Evolutionary conservation across 2,797 vertebrate species (phyloP), one percentile per base, ranked within the genome.

Genomic region (Intellagama lesueurii): DNA sequence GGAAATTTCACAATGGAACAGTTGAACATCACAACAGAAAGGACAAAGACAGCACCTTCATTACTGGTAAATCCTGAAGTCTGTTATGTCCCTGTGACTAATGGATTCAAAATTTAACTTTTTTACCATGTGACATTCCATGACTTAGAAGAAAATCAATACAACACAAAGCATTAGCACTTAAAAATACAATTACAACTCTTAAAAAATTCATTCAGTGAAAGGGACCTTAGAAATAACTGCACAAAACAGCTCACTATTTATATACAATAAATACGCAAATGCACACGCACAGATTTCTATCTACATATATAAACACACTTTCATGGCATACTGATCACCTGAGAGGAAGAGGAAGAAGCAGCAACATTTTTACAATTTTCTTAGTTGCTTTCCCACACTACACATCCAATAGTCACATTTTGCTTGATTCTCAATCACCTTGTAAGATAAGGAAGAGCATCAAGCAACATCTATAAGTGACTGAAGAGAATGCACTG

Each of bases 11-110:
- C 80, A 76, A 76, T 49, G 19, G 30, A 87, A 66, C 12, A 76
- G 30, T 28, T 30, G 56, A 86, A 77, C 32, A 64, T 66, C 69
- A 77, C 24, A 77, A 77, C 68, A n/a, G 68, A 76, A 88, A 88
- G 70, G 14, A 14, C 44, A 77, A 70, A 70, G 81, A 77, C 30
- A 77, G 86, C 44, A 88, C 52, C 30, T 83, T 83, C n/a, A 78
- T 24, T 52, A 73, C 73, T 40, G n/a, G 60, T 56, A 69, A 77
- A n/a, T 60, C 81, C 60, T 83, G 47, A 28, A 78, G 32, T 60
- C 81, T 35, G 52, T 72, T 88, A 77, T 68, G 60, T 47, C 49
- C 24, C 69, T 56, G 60, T 35, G 16, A 70, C 30, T 73, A 87
- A 30, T 44, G 16, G 7, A 73, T 70, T 70, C 47, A 79, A 79